Percentiles rank a stretch among this genome's conserved stretches.
Evolutionary conservation across 2,797 vertebrate species (phyloP).

Genomic region (Falco cherrug): DNA sequence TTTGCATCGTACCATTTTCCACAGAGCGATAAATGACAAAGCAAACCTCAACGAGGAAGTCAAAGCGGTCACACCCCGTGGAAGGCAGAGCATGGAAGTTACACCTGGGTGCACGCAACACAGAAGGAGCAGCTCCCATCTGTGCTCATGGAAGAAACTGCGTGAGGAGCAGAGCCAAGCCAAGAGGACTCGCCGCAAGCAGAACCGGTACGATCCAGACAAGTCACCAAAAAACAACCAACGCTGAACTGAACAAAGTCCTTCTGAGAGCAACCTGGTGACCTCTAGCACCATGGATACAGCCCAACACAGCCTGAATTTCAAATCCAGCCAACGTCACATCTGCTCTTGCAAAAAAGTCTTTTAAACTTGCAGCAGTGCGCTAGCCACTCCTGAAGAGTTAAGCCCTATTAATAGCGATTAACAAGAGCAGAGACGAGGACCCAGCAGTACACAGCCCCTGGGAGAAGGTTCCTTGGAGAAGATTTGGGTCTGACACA

Average conservation of each 20-base stretch:
- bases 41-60: accelerated
- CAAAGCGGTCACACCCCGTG: accelerated
- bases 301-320: not conserved
- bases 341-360: not conserved
- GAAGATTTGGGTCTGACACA: too few species aligned
- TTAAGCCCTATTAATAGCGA: not conserved
- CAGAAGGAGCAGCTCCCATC: too few species aligned
- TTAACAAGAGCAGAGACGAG: not conserved
- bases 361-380: accelerated
- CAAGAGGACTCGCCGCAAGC: accelerated
- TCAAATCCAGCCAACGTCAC: not conserved
- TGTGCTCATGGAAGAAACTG: accelerated
- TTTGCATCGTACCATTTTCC: accelerated
- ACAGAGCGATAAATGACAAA: accelerated
- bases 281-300: not conserved
- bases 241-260: not conserved
- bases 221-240: not conserved
- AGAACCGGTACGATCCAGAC: accelerated
- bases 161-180: not conserved
- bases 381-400: not conserved
- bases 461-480: accelerated
- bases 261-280: accelerated
- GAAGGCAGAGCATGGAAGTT: not conserved
- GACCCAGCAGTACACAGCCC: not conserved
- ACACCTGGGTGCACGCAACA: accelerated